Evolutionary conservation across 2,888 invertebrate genomes (phyloP).

Genomic region (Phortica okadai): DNA sequence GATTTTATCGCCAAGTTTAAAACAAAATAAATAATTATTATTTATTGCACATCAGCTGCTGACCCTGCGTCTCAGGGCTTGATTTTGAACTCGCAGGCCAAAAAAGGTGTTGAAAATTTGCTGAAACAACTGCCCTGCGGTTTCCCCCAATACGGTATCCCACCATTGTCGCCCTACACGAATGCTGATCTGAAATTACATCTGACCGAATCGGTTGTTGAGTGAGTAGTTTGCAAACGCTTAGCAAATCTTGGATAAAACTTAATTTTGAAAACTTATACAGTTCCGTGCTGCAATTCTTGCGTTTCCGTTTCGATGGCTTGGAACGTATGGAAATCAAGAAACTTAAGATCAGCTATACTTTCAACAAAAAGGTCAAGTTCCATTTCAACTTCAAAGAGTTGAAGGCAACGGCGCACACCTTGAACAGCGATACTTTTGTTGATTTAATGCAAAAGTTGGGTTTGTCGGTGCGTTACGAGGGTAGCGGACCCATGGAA

Average conservation of each 20-base stretch:
- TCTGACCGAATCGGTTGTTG: constrained; percentile 56
- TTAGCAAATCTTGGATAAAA: background rate
- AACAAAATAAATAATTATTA: background rate
- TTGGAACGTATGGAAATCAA: constrained; percentile 65
- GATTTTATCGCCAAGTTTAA: constrained; percentile 4
- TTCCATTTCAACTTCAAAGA: constrained; percentile 62
- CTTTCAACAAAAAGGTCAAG: constrained; percentile 66
- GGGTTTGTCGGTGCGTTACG: constrained; percentile 65
- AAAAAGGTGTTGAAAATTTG: constrained; percentile 59
- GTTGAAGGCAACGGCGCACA: constrained; percentile 59
- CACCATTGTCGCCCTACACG: constrained; percentile 72
- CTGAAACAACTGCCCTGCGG: constrained; percentile 71
- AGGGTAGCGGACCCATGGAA: constrained; percentile 65
- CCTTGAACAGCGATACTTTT: constrained; percentile 60
- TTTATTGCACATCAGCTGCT: constrained; percentile 43
- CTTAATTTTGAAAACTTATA: background rate
- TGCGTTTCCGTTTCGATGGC: constrained; percentile 72
- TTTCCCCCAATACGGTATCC: constrained; percentile 68
- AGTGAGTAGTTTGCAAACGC: constrained; percentile 58
- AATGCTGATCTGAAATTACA: constrained; percentile 66
- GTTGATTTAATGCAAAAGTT: constrained; percentile 59
- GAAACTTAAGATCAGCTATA: constrained; percentile 67
- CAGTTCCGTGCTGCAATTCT: constrained; percentile 59
- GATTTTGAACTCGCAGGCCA: constrained; percentile 66
- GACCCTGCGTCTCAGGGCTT: constrained; percentile 56